phyloP scores from a whole-genome alignment of 1,140 invertebrate genomes.

The Palaemon carinicauda region DNA sequence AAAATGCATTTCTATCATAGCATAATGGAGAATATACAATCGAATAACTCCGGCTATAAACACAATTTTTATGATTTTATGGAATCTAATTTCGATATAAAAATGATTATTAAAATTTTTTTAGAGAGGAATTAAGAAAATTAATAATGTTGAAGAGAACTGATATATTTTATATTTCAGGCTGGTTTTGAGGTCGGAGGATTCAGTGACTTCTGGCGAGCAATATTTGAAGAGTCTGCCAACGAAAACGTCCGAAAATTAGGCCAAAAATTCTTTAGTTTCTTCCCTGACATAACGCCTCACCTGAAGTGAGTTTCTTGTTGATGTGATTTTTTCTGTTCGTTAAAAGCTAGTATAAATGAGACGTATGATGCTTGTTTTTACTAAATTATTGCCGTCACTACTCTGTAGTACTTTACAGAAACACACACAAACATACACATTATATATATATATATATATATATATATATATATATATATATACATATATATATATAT shows the following conservation, averaged over 20 bases:
- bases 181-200: slow-evolving; percentile 4
- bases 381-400: neutral
- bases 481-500: slow-evolving; percentile 30
- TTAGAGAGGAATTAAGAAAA: no score
- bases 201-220: slow-evolving; percentile 19
- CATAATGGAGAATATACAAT: no score
- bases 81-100: no score
- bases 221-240: neutral
- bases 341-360: neutral
- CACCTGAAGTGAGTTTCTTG: slow-evolving; percentile 7
- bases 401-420: neutral
- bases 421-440: neutral
- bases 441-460: neutral
- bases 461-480: slow-evolving; percentile 20
- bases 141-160: neutral
- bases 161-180: neutral
- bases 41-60: no score
- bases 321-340: neutral
- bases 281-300: neutral
- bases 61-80: no score
- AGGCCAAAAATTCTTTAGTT: neutral
- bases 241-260: neutral
- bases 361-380: neutral
- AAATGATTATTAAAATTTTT: no score
- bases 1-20: no score